Conservation (phyloP, 2,113 vertebrate genomes). For the Lagopus leucura region DNA sequence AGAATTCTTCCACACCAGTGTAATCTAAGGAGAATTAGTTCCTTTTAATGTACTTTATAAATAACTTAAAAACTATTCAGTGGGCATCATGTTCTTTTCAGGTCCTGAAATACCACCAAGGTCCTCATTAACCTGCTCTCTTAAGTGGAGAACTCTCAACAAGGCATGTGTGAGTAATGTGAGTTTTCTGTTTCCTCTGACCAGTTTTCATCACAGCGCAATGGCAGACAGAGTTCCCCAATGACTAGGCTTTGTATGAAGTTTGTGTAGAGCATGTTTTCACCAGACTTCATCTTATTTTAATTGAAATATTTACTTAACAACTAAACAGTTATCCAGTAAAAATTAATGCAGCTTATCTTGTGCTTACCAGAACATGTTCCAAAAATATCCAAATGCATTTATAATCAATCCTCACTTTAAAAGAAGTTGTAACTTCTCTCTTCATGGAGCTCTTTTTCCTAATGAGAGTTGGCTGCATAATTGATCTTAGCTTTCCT, state of each 20-base stretch:
- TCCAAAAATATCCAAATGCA: background rate
- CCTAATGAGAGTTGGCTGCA: background rate
- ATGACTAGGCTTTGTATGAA: accelerated
- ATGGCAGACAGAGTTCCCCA: background rate
- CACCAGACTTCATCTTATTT: background rate
- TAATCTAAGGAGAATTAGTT: background rate
- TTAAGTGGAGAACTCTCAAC: background rate
- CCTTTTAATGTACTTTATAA: background rate
- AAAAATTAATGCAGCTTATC: background rate
- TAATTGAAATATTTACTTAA: background rate
- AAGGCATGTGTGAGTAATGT: accelerated
- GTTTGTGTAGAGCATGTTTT: background rate
- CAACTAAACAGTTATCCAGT: background rate
- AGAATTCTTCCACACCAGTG: accelerated
- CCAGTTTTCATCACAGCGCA: background rate
- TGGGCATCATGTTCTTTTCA: background rate
- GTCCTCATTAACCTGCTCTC: background rate
- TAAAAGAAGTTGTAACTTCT: background rate
- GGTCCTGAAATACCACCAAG: background rate
- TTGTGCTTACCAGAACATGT: background rate
- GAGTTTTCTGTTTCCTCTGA: background rate
- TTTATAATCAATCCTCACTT: background rate
- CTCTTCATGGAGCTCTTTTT: background rate
- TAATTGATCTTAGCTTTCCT: background rate
- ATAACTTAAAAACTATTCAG: background rate